phyloP scores from a whole-genome alignment of 2,888 invertebrate species.

The Zaprionus obscuricornis region DNA sequence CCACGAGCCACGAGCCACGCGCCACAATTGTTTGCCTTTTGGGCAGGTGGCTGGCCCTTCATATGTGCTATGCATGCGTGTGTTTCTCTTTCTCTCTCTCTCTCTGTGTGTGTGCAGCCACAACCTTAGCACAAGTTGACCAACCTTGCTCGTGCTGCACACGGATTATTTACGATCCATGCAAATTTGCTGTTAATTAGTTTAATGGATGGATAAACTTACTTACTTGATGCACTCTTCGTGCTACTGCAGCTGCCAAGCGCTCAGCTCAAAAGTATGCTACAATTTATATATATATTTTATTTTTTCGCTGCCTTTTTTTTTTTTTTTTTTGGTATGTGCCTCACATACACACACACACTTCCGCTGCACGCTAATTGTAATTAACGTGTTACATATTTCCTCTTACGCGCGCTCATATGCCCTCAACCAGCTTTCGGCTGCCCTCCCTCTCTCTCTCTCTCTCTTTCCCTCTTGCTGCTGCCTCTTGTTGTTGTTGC shows the following conservation, averaged over 20 bases:
- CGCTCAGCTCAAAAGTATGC: slow-evolving; percentile 53
- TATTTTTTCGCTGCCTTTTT: neutral
- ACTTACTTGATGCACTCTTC: slow-evolving; percentile 72
- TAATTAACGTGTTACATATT: slow-evolving; percentile 76
- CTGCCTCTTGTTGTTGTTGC: too few species aligned
- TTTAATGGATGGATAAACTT: slow-evolving; percentile 80
- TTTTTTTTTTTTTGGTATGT: slow-evolving; percentile 30
- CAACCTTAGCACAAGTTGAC: slow-evolving; percentile 40
- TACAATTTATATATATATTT: slow-evolving; percentile 14
- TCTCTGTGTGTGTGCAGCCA: slow-evolving; percentile 32
- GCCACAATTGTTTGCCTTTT: slow-evolving; percentile 55
- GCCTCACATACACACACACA: too few species aligned
- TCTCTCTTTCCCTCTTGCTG: neutral
- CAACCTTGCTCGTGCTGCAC: slow-evolving; percentile 36
- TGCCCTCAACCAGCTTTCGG: slow-evolving; percentile 2
- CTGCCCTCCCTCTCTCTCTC: neutral
- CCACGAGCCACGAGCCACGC: slow-evolving; percentile 30
- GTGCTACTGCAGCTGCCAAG: slow-evolving; percentile 1
- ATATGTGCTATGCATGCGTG: neutral
- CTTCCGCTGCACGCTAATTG: slow-evolving; percentile 73
- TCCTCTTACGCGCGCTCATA: slow-evolving; percentile 24
- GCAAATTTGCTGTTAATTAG: slow-evolving; percentile 80
- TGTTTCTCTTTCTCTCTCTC: neutral
- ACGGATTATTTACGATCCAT: slow-evolving; percentile 79
- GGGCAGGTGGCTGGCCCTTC: slow-evolving; percentile 45